Base-by-base conservation (phyloP, 2,113 vertebrate species). In the Mellivora capensis region DNA sequence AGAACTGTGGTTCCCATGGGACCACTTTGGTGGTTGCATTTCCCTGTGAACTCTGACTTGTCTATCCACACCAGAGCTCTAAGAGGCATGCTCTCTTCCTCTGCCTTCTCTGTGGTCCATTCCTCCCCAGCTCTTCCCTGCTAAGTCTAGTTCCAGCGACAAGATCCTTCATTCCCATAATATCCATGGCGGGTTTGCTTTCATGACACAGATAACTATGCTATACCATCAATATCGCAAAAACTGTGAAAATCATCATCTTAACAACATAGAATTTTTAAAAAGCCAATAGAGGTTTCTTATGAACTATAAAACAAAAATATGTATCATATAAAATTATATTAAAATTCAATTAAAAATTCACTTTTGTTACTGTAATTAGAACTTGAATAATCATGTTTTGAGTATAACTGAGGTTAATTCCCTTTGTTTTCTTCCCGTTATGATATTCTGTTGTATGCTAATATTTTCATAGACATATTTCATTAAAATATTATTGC, bases 301-400 rank as follows among this genome's bases (percentile, higher is more conserved):
- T 97, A 25, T 74, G 64, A 96, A 69, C 61, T 72, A 69, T 57
- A 18, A 59, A 88, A 49, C 25, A 83, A 71, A 61, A 59, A 57
- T 84, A 52, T n/a, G 39, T 27, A 87, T 86, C 7, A n/a, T 44
- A 27, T 72, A 82, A 76, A 92, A 18, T 83, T 17, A 37, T 72
- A 64, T 47, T 93, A 76, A 67, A 95, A n/a, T 94, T 18, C 27
- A 42, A 85, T 37, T 90, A 72, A 91, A 97, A 77, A 20, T 95
- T 82, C 11, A 82, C 11, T 52, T 71, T 61, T 52, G 8, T 72
- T 84, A 31, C 54, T 62, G 37, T 13, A 76, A 59, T 81, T 80
- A 84, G 13, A 89, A 27, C 15, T 94, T 71, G 25, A 95, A 21
- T 76, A 90, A 87, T 84, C 84, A 84, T 81, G 13, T 37, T 69